phyloP scores from a whole-genome alignment of 2,113 vertebrate genomes.

The Festucalex cinctus region DNA sequence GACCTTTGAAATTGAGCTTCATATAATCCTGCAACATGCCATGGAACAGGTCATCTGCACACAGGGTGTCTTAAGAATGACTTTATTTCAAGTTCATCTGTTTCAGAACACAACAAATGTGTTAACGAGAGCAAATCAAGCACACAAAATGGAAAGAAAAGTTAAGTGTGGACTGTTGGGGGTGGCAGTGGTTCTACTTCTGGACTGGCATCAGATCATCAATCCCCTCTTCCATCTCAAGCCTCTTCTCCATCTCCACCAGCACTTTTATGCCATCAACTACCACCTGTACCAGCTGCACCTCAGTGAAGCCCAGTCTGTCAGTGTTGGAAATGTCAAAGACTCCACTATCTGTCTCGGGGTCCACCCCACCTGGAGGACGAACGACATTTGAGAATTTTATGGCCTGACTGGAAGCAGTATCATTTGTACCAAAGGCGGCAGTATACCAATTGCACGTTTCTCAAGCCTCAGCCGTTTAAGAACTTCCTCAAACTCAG shows the following conservation, averaged over 20 bases:
- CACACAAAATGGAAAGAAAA: neutral
- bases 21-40: neutral
- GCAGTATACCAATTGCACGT: neutral
- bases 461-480: slow-evolving; percentile 8
- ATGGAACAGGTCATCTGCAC: neutral
- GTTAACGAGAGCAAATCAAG: neutral
- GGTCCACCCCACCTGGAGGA: neutral
- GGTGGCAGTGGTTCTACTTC: neutral
- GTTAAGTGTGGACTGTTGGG: neutral
- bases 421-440: no score
- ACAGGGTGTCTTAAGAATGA: neutral
- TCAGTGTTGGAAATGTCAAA: slow-evolving; percentile 4
- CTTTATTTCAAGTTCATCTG: neutral
- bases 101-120: neutral
- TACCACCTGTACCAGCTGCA: slow-evolving; percentile 4
- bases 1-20: no score
- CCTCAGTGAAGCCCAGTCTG: slow-evolving; percentile 5
- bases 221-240: slow-evolving; percentile 4
- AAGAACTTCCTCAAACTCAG: slow-evolving; percentile 1
- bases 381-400: neutral
- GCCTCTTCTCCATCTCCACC: slow-evolving; percentile 9
- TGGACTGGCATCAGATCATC: slow-evolving; percentile 3
- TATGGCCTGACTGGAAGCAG: neutral
- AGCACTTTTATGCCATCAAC: slow-evolving; percentile 1
- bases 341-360: neutral